Evolutionary conservation across 2,113 vertebrate species (phyloP).

Genomic region (Istiophorus platypterus): DNA sequence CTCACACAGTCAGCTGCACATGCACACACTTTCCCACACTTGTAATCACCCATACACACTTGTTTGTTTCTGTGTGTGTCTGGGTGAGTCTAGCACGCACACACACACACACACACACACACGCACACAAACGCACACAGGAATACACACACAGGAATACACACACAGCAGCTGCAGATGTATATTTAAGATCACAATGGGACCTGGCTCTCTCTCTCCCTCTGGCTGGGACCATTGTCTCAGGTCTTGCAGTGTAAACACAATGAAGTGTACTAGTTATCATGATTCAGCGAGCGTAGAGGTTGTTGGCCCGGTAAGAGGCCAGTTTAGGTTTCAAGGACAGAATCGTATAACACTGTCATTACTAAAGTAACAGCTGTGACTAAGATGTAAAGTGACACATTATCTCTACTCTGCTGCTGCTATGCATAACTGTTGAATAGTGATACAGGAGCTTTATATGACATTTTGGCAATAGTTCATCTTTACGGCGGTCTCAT

Average conservation of each 20-base stretch:
- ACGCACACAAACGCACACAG: not conserved
- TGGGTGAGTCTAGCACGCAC: not conserved
- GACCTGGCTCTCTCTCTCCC: slow-evolving; percentile 18
- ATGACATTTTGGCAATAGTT: slow-evolving; percentile 56
- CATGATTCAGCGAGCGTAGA: slow-evolving; percentile 54
- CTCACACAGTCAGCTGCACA: slow-evolving; percentile 4
- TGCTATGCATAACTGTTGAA: slow-evolving; percentile 57
- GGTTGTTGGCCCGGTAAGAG: slow-evolving; percentile 45
- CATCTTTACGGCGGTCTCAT: slow-evolving; percentile 44
- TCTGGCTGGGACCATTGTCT: slow-evolving; percentile 19
- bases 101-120: not conserved
- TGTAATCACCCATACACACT: slow-evolving; percentile 23
- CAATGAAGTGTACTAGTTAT: slow-evolving; percentile 51
- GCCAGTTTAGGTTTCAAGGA: slow-evolving; percentile 70
- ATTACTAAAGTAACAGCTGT: slow-evolving; percentile 71
- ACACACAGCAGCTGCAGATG: slow-evolving; percentile 44
- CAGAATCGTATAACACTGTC: slow-evolving; percentile 73
- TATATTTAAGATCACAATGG: slow-evolving; percentile 55
- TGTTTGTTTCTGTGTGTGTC: not conserved
- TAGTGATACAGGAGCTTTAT: slow-evolving; percentile 56
- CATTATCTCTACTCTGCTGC: slow-evolving; percentile 57
- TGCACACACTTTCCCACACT: not conserved
- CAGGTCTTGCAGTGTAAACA: slow-evolving; percentile 45
- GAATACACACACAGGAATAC: not conserved
- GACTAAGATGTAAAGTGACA: slow-evolving; percentile 71